Conservation (phyloP, 2,797 vertebrate species). For the Saxicola maurus region DNA sequence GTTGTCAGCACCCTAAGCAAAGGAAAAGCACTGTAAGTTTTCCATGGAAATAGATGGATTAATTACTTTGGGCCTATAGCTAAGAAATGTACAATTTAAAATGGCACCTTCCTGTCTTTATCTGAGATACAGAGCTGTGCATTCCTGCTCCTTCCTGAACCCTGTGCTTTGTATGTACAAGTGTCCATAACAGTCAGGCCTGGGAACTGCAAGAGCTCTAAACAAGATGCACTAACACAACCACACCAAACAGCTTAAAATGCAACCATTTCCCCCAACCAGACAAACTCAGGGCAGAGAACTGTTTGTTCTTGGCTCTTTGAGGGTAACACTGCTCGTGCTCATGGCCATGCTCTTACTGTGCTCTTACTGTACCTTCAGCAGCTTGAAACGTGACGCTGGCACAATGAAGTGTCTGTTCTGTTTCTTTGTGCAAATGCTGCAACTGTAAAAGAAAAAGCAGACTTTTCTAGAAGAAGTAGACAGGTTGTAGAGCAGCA, state of each 20-base stretch:
- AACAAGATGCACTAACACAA: neutral
- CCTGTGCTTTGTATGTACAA: neutral
- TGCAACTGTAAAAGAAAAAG: slow-evolving; percentile 80
- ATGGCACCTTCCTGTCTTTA: neutral
- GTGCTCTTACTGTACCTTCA: slow-evolving; percentile 79
- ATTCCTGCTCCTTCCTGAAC: neutral
- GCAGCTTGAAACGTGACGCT: slow-evolving; percentile 82
- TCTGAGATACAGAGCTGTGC: neutral
- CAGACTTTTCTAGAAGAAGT: neutral
- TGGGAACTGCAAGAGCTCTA: neutral
- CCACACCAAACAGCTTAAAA: neutral
- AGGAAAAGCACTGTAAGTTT: neutral
- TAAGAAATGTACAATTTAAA: neutral
- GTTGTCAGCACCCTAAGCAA: slow-evolving; percentile 81
- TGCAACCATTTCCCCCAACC: neutral
- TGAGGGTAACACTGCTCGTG: neutral
- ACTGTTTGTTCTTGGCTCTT: neutral
- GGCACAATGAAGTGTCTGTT: slow-evolving; percentile 94
- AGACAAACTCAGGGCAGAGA: neutral
- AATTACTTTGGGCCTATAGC: neutral
- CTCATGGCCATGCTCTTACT: neutral
- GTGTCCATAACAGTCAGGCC: neutral
- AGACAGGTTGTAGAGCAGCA: neutral
- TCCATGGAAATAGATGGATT: neutral
- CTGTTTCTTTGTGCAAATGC: slow-evolving; percentile 95